Base-by-base conservation (phyloP, 2,113 vertebrate species). In the Neoarius graeffei region DNA sequence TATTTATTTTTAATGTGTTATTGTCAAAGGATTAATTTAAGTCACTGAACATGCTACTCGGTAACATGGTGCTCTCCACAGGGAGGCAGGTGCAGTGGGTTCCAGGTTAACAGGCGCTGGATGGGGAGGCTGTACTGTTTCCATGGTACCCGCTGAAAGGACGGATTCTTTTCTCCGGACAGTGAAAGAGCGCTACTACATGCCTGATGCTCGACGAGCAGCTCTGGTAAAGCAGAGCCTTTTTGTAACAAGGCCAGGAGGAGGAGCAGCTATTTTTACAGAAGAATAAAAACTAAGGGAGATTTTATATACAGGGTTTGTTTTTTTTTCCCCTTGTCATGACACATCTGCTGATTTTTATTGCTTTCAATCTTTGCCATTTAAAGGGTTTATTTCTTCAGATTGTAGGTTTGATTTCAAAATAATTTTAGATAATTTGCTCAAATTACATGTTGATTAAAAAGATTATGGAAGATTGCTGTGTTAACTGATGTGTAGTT, bases 91-190 rank as follows among this genome's bases (percentile, higher is more conserved):
- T 64, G 98, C 98, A 83, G 92, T 96, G 25, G 98, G 98, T 15
- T 99, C 98, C 86, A 96, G 98, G 82, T 94, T 99, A 89, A 99
- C 98, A 27, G 98, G 98, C 88, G 98, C 98, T 88, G 98, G 98
- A 82, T 99, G 98, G 98, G 98, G 98, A 23, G 98, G 98, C 93
- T 99, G 98, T 91, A 95, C 96, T 0, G 98, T 99, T 79, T 99
- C 98, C 83, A 96, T 99, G 95, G 98, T 99, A 83, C 97, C 97
- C 69, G 91, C 85, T 69, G 95, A 97, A 83, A 96, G 94, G 92
- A 94, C 97, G 88, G 91, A 95, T 59, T 71, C 91, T 85, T 99
- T 99, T 93, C 93, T 99, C 25, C 92, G 92, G 88, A 94, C 95
- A 3, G 97, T 99, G 30, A 94, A 95, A 52, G 91, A 96, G 87